Conservation (phyloP, 2,113 vertebrate genomes). For the Phoenicopterus ruber region DNA sequence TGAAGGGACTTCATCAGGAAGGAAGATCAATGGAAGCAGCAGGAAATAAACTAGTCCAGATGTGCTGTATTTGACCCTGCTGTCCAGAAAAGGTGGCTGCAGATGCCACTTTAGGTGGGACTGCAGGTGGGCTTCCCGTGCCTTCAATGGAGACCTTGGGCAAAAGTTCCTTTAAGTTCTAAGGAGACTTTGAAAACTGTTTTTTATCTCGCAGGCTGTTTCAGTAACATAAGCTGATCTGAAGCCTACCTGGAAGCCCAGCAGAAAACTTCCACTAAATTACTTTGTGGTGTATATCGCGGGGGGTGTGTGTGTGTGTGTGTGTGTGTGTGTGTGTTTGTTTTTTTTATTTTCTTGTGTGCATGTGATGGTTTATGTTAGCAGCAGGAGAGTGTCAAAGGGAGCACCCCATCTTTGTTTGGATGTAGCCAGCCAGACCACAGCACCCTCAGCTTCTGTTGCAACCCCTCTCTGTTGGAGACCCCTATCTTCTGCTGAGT, state of each 20-base stretch:
- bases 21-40: background rate
- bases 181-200: background rate
- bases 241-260: background rate
- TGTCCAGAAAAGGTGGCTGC: background rate
- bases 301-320: too few species aligned
- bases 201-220: background rate
- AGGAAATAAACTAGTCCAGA: background rate
- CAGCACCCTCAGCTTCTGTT: background rate
- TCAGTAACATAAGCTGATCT: background rate
- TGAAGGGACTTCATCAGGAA: background rate
- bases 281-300: background rate
- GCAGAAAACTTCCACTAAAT: background rate
- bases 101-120: background rate
- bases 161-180: background rate
- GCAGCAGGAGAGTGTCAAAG: background rate
- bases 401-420: background rate
- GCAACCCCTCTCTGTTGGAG: background rate
- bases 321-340: too few species aligned
- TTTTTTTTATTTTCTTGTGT: background rate
- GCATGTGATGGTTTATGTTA: background rate
- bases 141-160: background rate
- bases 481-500: background rate
- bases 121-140: background rate
- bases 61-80: background rate
- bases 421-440: background rate